Base-by-base conservation (phyloP, 2,113 vertebrate genomes). In the Campylorhamphus procurvoides region DNA sequence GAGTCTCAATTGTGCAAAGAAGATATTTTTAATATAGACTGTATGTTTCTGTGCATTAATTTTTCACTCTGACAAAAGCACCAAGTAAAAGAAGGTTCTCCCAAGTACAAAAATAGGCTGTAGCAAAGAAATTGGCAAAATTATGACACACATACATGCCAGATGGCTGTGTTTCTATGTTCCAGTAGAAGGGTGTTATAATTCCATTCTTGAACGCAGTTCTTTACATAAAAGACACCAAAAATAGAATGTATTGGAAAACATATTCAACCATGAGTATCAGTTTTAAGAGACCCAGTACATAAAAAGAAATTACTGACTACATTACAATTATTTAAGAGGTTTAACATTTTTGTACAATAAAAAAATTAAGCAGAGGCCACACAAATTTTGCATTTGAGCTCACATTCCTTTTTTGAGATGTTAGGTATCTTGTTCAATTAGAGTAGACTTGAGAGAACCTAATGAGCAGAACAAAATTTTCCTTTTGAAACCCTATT, bases 101-200 rank as follows among this genome's bases (percentile, higher is more conserved):
- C 75, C 79, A 94, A 56, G 25, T 47, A 88, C 75, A 93, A 88
- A 95, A 94, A 93, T 86, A 92, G 37, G 5, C 64, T 84, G 64
- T n/a, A 44, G 76, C 44, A 90, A 87, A 88, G 68, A 94, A 94
- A 93, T 81, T 71, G 44, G 49, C 53, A 93, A 96, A 92, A 66
- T 44, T 15, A 64, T 81, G 68, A 90, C 86, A 50, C 35, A 39
- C 31, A 59, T 66, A 84, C 22, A 68, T 75, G 50, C 83, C 79
- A 95, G 80, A 90, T 90, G 89, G 87, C 79, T 93, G 27, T 94
- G 55, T 87, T 91, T 93, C 91, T 71, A 58, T 33, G 12, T 96
- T 77, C 69, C 33, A 68, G 17, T 69, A 69, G 50, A 80, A 88
- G 44, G 31, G 35, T 95, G 68, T 87, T 19, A 12, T 50, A 77